phyloP scores from a whole-genome alignment of 2,888 invertebrate genomes.

The Agonopterix heracliana region DNA sequence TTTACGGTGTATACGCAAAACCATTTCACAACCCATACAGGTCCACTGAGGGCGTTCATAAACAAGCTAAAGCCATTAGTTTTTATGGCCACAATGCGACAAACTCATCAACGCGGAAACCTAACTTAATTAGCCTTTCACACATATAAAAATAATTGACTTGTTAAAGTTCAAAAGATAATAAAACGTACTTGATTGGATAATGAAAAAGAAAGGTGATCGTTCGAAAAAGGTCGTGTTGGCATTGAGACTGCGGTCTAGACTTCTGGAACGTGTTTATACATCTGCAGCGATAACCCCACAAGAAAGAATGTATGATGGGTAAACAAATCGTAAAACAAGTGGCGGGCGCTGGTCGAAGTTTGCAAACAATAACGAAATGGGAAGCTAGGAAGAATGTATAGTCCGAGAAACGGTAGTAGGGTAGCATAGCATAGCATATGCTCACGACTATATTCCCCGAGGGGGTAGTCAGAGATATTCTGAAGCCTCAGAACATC shows the following conservation, averaged over 20 bases:
- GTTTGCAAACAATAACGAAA: too few species aligned
- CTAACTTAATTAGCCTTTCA: neutral
- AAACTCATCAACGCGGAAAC: conserved; percentile 5
- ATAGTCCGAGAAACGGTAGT: too few species aligned
- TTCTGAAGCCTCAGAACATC: too few species aligned
- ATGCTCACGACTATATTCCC: too few species aligned
- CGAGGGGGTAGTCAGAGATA: too few species aligned
- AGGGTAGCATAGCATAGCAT: too few species aligned
- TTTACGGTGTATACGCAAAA: conserved; percentile 32
- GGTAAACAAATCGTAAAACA: conserved; percentile 4
- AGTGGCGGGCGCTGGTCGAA: neutral
- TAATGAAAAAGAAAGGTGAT: conserved; percentile 22
- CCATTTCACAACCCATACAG: conserved; percentile 29
- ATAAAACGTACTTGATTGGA: conserved; percentile 3
- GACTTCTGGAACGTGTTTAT: conserved; percentile 19
- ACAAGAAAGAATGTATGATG: conserved; percentile 13
- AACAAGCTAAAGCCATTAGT: conserved; percentile 22
- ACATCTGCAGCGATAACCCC: conserved; percentile 18
- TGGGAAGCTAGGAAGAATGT: neutral
- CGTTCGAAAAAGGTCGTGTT: conserved; percentile 28
- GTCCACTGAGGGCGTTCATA: conserved; percentile 18
- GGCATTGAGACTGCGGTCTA: conserved; percentile 25
- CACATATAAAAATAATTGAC: conserved; percentile 6
- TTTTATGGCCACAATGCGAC: conserved; percentile 21
- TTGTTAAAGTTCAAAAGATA: conserved; percentile 9